These are phyloP conservation scores for Arnoldichthys spilopterus DNA, from an alignment of 2,797 vertebrate genomes.

Conservation along the genomic window DNA sequence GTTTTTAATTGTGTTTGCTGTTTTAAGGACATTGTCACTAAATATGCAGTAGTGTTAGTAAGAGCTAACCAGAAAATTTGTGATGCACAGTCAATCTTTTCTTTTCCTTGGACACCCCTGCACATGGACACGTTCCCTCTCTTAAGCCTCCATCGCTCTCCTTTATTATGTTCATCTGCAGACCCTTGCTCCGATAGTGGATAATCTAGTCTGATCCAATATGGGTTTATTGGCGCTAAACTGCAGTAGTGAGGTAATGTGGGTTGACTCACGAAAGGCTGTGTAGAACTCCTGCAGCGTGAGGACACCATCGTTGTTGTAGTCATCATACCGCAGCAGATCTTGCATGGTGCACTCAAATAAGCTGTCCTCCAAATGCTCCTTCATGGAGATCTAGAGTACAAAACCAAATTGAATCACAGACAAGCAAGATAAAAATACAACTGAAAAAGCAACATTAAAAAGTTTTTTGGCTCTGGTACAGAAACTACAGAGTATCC, in stretches of 20 bases:
- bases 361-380: constrained; percentile 80
- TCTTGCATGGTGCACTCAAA: constrained; percentile 87
- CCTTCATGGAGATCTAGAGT: constrained; percentile 73
- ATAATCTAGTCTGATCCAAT: not conserved
- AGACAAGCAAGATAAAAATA: constrained; percentile 19
- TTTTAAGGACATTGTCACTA: no score
- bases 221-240: not conserved
- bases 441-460: not conserved
- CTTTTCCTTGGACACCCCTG: no score
- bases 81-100: no score
- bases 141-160: no score
- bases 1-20: no score
- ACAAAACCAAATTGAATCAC: constrained; percentile 44
- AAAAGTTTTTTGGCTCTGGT: not conserved
- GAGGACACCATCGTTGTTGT: constrained; percentile 87
- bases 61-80: no score
- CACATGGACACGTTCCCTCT: no score
- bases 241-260: not conserved
- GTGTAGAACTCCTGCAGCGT: constrained; percentile 91
- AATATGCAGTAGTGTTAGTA: no score
- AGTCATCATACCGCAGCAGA: constrained; percentile 92
- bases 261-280: constrained; percentile 90
- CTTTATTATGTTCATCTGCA: no score
- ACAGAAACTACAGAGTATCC: not conserved
- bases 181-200: no score